Percentiles rank a stretch among this genome's conserved stretches.
Conservation (phyloP, 2,888 invertebrate genomes). For the Pyrocoelia pectoralis region DNA sequence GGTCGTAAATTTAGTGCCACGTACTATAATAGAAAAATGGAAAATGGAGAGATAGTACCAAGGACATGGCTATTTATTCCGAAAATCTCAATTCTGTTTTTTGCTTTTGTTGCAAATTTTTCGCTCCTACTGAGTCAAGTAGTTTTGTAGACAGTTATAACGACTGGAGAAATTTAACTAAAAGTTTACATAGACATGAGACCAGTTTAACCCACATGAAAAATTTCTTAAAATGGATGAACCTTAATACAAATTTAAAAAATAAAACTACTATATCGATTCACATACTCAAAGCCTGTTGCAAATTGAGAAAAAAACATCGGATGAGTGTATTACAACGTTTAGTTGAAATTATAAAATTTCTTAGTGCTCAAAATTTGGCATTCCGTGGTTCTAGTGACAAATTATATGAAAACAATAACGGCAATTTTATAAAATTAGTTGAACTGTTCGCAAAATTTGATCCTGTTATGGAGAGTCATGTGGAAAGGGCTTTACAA, state of each 20-base stretch:
- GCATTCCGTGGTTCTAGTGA: no score
- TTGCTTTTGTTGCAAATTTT: no score
- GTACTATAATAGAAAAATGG: no score
- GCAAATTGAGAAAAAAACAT: constrained; percentile 29
- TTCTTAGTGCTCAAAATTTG: constrained; percentile 29
- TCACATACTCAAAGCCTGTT: constrained; percentile 26
- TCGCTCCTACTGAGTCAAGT: no score
- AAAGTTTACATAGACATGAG: constrained; percentile 18
- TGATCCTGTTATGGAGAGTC: constrained; percentile 35
- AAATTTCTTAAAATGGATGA: constrained; percentile 25
- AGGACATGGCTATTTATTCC: no score
- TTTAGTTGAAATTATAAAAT: constrained; percentile 34
- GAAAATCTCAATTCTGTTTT: no score
- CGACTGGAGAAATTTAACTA: background rate
- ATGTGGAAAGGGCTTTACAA: constrained; percentile 25
- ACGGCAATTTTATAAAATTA: constrained; percentile 36
- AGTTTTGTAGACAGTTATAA: no score
- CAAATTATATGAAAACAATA: constrained; percentile 28
- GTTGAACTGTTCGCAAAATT: constrained; percentile 34
- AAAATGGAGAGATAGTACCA: no score
- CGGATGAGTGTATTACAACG: constrained; percentile 33
- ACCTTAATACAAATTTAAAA: constrained; percentile 24
- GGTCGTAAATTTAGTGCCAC: no score
- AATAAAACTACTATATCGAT: constrained; percentile 22
- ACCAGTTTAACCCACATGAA: constrained; percentile 23